phyloP scores from a whole-genome alignment of 2,797 vertebrate species.

The Parauchenoglanis punctatus region DNA sequence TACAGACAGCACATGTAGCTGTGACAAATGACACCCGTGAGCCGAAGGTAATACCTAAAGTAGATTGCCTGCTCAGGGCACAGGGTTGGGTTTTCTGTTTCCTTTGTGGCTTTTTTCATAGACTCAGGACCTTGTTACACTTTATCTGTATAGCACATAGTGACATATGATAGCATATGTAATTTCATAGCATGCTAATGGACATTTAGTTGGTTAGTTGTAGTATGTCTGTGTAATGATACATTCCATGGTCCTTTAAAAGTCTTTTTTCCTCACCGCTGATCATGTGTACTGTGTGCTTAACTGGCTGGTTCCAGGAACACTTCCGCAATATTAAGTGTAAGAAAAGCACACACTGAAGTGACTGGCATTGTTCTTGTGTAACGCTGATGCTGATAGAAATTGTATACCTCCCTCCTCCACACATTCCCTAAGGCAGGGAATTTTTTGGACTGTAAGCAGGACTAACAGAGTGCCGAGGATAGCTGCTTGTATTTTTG shows the following conservation, averaged over 20 bases:
- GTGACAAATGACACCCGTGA: conserved; percentile 56
- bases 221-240: not conserved
- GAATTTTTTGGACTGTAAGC: not conserved
- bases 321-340: not conserved
- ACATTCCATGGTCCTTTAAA: not conserved
- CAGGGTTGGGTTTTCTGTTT: conserved; percentile 38
- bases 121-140: conserved; percentile 17
- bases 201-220: not conserved
- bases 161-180: not conserved
- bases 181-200: conserved; percentile 20
- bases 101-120: conserved; percentile 28
- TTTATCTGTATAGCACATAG: not conserved
- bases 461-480: not conserved
- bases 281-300: not conserved
- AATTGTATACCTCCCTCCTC: conserved; percentile 28
- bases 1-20: conserved; percentile 47
- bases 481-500: conserved; percentile 7
- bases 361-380: conserved; percentile 34
- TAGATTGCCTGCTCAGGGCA: conserved; percentile 37
- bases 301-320: conserved; percentile 2
- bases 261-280: not conserved
- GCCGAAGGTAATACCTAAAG: conserved; percentile 36
- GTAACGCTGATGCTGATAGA: conserved; percentile 37
- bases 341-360: conserved; percentile 26
- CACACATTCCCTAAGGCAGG: conserved; percentile 30